Evolutionary conservation across 2,113 vertebrate genomes (phyloP), one percentile per base, ranked within the genome.

Genomic region (Argyrosomus japonicus): DNA sequence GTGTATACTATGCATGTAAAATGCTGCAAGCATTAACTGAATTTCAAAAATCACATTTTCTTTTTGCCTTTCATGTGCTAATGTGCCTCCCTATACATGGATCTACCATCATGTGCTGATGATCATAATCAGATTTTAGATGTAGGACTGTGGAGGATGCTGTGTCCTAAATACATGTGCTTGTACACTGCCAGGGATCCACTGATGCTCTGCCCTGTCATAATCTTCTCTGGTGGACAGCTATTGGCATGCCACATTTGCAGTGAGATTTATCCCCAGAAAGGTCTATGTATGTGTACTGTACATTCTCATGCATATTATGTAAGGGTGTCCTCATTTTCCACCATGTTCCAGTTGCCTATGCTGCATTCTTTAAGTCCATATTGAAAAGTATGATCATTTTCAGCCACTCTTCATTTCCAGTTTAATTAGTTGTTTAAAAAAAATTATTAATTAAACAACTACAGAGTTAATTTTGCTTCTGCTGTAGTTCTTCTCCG

Each of bases 191-290:
- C 32, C 75, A 80, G 70, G 27, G 79, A 80, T 87, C 75, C 81
- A 62, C 76, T 88, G 78, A 84, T 79, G 75, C 73, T 83, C 67
- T 82, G 2, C 40, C 58, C 68, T 18, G 50, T 85, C 68, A 73
- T 94, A 91, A 91, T 91, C 93, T 88, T 82, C 88, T 88, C 68
- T 75, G 76, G 75, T 77, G 73, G 79, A 84, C 47, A 80, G 86
- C 78, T 77, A 79, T 82, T 87, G 86, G 83, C 88, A 81, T 84
- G 74, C 64, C 69, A 73, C 29, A 21, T 89, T 88, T 63, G 50
- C 48, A 64, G 65, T 76, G 70, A 53, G 78, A 87, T 88, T 93
- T 85, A 90, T 88, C 57, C 87, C 36, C 85, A 77, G 23, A 51
- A 80, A 69, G 63, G 61, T 88, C 78, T 50, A 25, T 40, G 62